Evolutionary conservation across 2,888 invertebrate species (phyloP), one percentile per base, ranked within the genome.

Genomic region (Epiblema foenella): DNA sequence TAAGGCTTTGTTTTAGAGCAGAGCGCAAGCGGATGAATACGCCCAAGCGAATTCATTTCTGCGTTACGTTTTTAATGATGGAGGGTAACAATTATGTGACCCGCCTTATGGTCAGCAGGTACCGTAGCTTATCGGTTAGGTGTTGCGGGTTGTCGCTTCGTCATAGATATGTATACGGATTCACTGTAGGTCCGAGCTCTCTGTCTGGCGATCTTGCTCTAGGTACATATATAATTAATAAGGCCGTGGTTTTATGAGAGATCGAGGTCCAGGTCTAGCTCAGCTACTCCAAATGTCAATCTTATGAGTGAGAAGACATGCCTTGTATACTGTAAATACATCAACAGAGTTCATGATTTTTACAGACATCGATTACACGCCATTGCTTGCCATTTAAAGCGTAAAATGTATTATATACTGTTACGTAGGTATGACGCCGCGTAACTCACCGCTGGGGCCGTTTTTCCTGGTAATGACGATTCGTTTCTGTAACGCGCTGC

Each of bases 401-500:
- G 18, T 42, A 11, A 24, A 17, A 56, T 60, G 46, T 65, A 54
- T 52, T 20, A 39, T 56, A 49, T 62, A 56, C 52, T 37, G 49
- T 33, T 64, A 64, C 10, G 69, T 73, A 60, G 64, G 69, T 69
- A 73, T 73, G 73, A 73, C 60, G 69, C 46, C 63, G 68, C 69
- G 69, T 73, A 66, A 65, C 71, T 68, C 71, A 68, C 52, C 42
- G 24, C 58, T 60, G 64, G 71, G 68, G 64, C 71, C 74, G 65
- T 75, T 83, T 83, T 80, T 76, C 76, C 75, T 72, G 69, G 76
- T 75, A 76, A 75, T 74, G 77, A 75, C 75, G 75, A 83, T 81
- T 82, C 82, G 81, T 81, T 81, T 74, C 77, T 74, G 76, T 71
- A 79, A 78, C 77, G 74, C 77, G 74, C 72, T 76, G 75, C 79